Evolutionary conservation across 2,888 invertebrate species (phyloP).

Genomic region (Formica aserva): DNA sequence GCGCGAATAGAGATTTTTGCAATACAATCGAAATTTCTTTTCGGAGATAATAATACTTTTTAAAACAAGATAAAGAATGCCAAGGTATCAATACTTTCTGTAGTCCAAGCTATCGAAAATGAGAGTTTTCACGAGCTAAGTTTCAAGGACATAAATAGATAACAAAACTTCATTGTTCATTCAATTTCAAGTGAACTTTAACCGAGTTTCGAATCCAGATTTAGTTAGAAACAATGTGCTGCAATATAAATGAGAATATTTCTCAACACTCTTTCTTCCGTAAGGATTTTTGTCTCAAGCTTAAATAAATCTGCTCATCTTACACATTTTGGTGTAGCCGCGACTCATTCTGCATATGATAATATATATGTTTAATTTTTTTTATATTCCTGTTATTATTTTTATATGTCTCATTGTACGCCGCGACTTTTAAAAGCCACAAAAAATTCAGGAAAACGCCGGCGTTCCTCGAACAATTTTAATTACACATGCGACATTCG

Average conservation of each 20-base stretch:
- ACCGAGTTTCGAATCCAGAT: neutral
- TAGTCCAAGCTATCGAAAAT: neutral
- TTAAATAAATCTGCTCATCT: neutral
- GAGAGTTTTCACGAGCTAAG: neutral
- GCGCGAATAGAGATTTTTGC: neutral
- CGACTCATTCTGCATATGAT: neutral
- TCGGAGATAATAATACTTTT: neutral
- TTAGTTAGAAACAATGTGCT: constrained; percentile 2
- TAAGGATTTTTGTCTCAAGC: neutral
- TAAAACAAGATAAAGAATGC: neutral
- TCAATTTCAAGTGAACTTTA: constrained; percentile 25
- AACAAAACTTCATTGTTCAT: neutral
- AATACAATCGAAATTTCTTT: neutral
- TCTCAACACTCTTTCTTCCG: neutral
- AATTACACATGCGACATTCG: constrained; percentile 40
- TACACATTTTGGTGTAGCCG: neutral
- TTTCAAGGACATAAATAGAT: neutral
- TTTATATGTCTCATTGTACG: neutral
- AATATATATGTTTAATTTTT: neutral
- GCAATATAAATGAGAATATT: neutral
- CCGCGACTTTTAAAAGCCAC: neutral
- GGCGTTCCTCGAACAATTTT: constrained; percentile 40
- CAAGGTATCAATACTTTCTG: neutral
- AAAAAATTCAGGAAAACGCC: constrained; percentile 21
- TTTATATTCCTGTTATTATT: neutral